Evolutionary conservation across 1,140 invertebrate species (phyloP), one percentile per base, ranked within the genome.

Genomic region (Drosophila ironensis): DNA sequence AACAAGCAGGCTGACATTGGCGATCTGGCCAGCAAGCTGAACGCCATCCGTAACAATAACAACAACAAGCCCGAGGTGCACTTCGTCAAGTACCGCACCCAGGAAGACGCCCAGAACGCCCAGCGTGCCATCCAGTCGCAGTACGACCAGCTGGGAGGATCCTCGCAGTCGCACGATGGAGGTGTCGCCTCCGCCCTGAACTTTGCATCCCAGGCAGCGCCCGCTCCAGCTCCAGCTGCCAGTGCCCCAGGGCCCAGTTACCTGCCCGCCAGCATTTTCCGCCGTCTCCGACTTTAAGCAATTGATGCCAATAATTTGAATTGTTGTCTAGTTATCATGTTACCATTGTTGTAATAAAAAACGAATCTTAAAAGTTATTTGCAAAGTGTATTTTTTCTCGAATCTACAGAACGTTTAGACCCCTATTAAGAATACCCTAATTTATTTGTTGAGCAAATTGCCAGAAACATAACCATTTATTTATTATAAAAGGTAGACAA

Each of bases 1-100:
- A 74, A 74, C 56, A 89, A 87, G 35, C 82, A 88, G 60, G 68
- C 81, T 2, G 87, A 89, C 7, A 68, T 88, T 1, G 46, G 59
- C 2, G 78, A 84, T 48, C 54, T 89, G 54, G 75, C 82, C 47
- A 63, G 54, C 45, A 87, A 89, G 37, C 25, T 89, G 30, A 87
- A 87, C 24, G 27, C 52, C 35, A 66, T 89, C 11, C 69, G 71
- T 27, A 69, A 44, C 44, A 70, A 70, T 42, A 70, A 46, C 63
- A 77, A 70, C 64, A 69, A 72, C 61, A 84, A 69, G 56, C 77
- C 77, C 30, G 77, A 82, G 52, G 77, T 82, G 17, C 77, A 82
- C 45, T 82, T 82, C 38, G 77, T 82, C 38, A 82, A 80, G 64
- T 80, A 80, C 53, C 41, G 75, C 37, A 80, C 75, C 5, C 75